Evolutionary conservation across 2,888 invertebrate species (phyloP), one percentile per base, ranked within the genome.

Genomic region (Serrognathus titanus): DNA sequence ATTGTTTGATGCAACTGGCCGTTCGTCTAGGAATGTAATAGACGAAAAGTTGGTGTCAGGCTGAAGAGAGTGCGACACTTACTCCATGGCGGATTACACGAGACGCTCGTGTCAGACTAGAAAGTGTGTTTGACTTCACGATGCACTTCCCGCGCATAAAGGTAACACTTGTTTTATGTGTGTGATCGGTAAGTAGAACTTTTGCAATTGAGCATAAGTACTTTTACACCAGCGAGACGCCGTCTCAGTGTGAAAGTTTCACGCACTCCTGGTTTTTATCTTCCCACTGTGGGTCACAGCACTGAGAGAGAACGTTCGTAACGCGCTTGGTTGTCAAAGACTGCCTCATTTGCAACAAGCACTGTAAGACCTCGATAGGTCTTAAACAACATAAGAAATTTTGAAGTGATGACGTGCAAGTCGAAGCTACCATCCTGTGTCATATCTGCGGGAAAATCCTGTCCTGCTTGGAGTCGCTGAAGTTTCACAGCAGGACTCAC

Each of bases 161-260:
- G n/a, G n/a, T n/a, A n/a, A n/a, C n/a, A n/a, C n/a, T n/a, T n/a
- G n/a, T n/a, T n/a, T n/a, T n/a, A n/a, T n/a, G n/a, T n/a, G n/a
- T n/a, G n/a, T n/a, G n/a, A n/a, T n/a, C n/a, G n/a, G n/a, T n/a
- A n/a, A 79, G 81, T 61, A 74, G 78, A 52, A 78, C 80, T 37
- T 82, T 81, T 75, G 81, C 81, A 55, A 76, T 80, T 65, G 82
- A 83, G 53, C 84, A 84, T 72, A 80, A 81, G 63, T 83, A 83
- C 67, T 82, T 80, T 31, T 82, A 83, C 72, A 81, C 80, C 11
- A 81, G 80, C 52, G 76, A 79, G 50, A 80, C 80, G 51, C 82
- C 82, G 51, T 76, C 81, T 56, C 79, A 79, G 11, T 83, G 83
- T 62, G 80, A 82, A 60, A 76, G 76, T 20, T 82, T 82, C 59